These are phyloP conservation scores for Halictus quadricinctus DNA, from an alignment of 2,888 invertebrate genomes.

Conservation along the genomic window DNA sequence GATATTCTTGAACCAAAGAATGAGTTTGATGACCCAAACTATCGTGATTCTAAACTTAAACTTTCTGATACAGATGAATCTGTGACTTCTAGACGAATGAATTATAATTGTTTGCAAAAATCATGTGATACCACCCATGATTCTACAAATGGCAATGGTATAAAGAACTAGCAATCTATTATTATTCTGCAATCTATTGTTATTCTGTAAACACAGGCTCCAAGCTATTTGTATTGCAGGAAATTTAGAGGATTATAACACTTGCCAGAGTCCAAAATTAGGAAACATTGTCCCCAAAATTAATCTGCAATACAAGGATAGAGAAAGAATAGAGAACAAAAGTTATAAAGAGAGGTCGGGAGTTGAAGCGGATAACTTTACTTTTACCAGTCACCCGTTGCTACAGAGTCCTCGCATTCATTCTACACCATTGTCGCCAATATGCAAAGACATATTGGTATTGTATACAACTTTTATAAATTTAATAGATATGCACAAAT, in stretches of 20 bases:
- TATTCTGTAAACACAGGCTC: background rate
- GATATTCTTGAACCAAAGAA: slow-evolving; percentile 60
- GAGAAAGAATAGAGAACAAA: background rate
- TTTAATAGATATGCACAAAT: slow-evolving; percentile 1
- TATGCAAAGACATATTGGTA: slow-evolving; percentile 25
- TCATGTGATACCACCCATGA: slow-evolving; percentile 18
- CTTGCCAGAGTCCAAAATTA: background rate
- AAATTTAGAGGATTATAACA: background rate
- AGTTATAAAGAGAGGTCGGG: slow-evolving; percentile 1
- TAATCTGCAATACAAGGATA: background rate
- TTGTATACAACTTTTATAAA: slow-evolving; percentile 1
- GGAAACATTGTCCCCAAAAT: slow-evolving; percentile 28
- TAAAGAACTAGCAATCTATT: background rate
- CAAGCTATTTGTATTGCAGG: background rate
- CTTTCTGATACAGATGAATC: background rate
- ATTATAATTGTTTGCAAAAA: slow-evolving; percentile 34
- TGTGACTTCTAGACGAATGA: background rate
- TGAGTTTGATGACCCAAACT: background rate
- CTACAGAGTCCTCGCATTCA: background rate
- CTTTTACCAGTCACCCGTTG: slow-evolving; percentile 7
- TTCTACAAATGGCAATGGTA: slow-evolving; percentile 41
- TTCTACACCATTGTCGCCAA: slow-evolving; percentile 22
- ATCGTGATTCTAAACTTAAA: slow-evolving; percentile 7
- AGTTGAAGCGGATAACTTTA: slow-evolving; percentile 15
- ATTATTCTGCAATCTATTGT: background rate